A percentile compares a stretch with the other conserved stretches of the same genome.
These are phyloP conservation scores for Trinectes maculatus DNA, from an alignment of 2,113 vertebrate species.

Conservation along the genomic window DNA sequence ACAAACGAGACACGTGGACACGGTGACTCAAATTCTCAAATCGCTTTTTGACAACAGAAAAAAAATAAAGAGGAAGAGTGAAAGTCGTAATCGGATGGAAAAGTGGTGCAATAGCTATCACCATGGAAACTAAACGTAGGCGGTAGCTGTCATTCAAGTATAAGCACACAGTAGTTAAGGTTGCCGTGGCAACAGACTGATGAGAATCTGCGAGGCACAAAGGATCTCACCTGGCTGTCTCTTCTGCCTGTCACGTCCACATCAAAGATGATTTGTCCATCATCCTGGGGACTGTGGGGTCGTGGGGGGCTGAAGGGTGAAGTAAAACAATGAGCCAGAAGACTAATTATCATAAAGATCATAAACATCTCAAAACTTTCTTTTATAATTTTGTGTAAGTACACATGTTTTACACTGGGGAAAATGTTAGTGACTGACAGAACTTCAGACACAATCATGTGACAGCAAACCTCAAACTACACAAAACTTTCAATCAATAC, in stretches of 20 bases:
- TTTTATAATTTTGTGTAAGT: no score
- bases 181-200: slow-evolving; percentile 54
- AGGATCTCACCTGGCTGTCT: slow-evolving; percentile 90
- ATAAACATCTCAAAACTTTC: no score
- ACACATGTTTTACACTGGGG: no score
- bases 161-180: slow-evolving; percentile 17
- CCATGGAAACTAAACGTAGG: slow-evolving; percentile 51
- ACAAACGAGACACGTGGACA: background rate
- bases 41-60: background rate
- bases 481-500: background rate
- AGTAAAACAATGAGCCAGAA: background rate
- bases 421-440: no score
- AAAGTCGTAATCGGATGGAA: background rate
- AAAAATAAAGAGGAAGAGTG: background rate
- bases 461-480: no score
- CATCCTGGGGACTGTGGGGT: slow-evolving; percentile 91
- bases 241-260: slow-evolving; percentile 91
- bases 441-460: no score
- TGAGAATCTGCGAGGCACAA: slow-evolving; percentile 7
- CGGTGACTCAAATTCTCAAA: no score
- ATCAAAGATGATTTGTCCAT: slow-evolving; percentile 95
- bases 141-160: slow-evolving; percentile 28
- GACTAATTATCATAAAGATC: background rate
- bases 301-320: slow-evolving; percentile 80
- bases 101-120: background rate